A percentile compares a stretch with the other conserved stretches of the same genome.
Evolutionary conservation across 2,113 vertebrate species (phyloP).

Genomic region (Thunnus thynnus): DNA sequence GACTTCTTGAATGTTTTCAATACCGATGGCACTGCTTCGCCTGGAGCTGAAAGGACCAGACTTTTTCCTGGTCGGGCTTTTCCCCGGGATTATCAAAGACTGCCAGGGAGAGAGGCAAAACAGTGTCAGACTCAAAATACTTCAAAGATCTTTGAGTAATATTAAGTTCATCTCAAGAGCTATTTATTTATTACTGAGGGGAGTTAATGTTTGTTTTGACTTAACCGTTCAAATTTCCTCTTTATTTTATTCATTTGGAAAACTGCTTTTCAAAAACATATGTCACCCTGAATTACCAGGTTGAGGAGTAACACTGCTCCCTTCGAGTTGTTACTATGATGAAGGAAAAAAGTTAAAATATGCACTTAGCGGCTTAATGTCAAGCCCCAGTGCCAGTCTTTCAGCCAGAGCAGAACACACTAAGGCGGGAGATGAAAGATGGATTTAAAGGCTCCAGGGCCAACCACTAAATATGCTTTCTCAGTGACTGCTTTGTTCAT

Average conservation of each 20-base stretch:
- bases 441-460: slow-evolving; percentile 66
- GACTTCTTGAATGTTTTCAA: slow-evolving; percentile 97
- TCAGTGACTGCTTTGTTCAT: slow-evolving; percentile 72
- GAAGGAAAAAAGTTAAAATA: slow-evolving; percentile 53
- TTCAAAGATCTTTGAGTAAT: neutral
- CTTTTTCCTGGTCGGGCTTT: slow-evolving; percentile 95
- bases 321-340: slow-evolving; percentile 31
- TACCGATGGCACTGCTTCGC: slow-evolving; percentile 95
- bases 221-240: neutral
- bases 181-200: neutral
- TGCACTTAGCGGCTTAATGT: slow-evolving; percentile 69
- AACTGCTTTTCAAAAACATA: neutral
- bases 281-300: slow-evolving; percentile 18
- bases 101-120: slow-evolving; percentile 73
- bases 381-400: slow-evolving; percentile 52
- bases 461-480: slow-evolving; percentile 67
- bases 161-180: neutral
- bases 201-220: neutral
- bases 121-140: slow-evolving; percentile 12
- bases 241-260: neutral
- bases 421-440: slow-evolving; percentile 65
- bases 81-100: slow-evolving; percentile 96
- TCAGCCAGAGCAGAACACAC: slow-evolving; percentile 43
- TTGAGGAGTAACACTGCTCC: slow-evolving; percentile 21
- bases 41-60: slow-evolving; percentile 94